A percentile compares a stretch with the other conserved stretches of the same genome.
Evolutionary conservation across 2,113 vertebrate species (phyloP).

Genomic region (Shinisaurus crocodilurus): DNA sequence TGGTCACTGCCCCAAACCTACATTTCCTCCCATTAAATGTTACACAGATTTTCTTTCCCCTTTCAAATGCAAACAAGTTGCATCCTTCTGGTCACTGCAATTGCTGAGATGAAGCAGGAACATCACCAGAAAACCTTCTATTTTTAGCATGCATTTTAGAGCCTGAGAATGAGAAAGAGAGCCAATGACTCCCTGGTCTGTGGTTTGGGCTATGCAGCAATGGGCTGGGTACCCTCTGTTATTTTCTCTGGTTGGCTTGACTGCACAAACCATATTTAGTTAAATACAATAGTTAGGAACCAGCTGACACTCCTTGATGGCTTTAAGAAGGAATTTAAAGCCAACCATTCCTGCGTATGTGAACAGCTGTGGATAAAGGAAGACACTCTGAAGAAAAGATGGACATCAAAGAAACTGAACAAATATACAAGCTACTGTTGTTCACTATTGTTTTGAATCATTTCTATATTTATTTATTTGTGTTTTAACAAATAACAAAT

Average conservation of each 20-base stretch:
- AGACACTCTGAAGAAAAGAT: not conserved
- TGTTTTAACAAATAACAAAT: no score
- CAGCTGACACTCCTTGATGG: not conserved
- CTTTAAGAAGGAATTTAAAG: slow-evolving; percentile 19
- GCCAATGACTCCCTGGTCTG: slow-evolving; percentile 11
- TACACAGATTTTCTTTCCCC: not conserved
- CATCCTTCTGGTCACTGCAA: not conserved
- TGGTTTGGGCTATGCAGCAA: slow-evolving; percentile 18
- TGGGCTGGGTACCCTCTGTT: slow-evolving; percentile 2
- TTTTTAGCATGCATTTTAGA: slow-evolving; percentile 16
- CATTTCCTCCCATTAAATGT: not conserved
- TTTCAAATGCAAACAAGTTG: not conserved
- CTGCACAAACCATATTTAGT: slow-evolving; percentile 2
- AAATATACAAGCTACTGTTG: no score
- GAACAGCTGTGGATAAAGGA: not conserved
- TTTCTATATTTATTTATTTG: no score
- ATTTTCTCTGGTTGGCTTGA: slow-evolving; percentile 6
- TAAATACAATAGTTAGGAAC: not conserved
- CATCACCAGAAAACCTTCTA: not conserved
- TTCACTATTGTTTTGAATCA: not conserved
- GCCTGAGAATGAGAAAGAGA: not conserved
- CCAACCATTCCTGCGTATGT: not conserved
- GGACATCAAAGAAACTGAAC: not conserved
- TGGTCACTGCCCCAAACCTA: not conserved
- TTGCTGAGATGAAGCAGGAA: not conserved